Evolutionary conservation across 2,113 vertebrate species (phyloP).

Genomic region (Addax nasomaculatus): DNA sequence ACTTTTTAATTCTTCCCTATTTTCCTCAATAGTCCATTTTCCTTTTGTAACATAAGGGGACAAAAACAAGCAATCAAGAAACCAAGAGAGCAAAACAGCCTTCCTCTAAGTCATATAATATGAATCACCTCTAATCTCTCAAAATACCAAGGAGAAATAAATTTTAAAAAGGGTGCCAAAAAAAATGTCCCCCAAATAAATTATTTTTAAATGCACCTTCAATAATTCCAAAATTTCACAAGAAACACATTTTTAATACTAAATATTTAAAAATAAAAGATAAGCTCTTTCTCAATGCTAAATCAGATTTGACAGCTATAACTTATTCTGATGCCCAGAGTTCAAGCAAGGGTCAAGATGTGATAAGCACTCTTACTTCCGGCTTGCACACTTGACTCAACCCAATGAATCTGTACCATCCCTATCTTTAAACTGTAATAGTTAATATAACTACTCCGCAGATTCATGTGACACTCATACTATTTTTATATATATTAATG

Average conservation of each 20-base stretch:
- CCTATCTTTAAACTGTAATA: neutral
- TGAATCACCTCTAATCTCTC: neutral
- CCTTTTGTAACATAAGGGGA: neutral
- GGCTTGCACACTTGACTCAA: neutral
- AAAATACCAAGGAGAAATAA: conserved; percentile 19
- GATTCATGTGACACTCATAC: neutral
- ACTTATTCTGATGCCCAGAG: neutral
- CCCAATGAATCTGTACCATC: neutral
- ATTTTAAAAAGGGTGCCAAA: conserved; percentile 4
- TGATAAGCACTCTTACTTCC: conserved; percentile 19
- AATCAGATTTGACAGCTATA: neutral
- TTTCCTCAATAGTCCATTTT: conserved; percentile 4
- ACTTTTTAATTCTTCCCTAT: conserved; percentile 4
- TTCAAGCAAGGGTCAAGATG: neutral
- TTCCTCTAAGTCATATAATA: neutral
- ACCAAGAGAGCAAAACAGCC: neutral
- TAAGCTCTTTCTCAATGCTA: neutral
- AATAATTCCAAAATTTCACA: conserved; percentile 24
- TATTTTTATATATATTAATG: neutral
- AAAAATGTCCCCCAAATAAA: neutral
- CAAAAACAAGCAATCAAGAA: conserved; percentile 20
- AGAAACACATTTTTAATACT: neutral
- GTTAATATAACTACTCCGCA: neutral
- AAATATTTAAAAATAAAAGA: conserved; percentile 11
- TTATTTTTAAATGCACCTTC: neutral